These are phyloP conservation scores for Mesocricetus auratus DNA, from an alignment of 2,113 vertebrate species.

Conservation along the genomic window DNA sequence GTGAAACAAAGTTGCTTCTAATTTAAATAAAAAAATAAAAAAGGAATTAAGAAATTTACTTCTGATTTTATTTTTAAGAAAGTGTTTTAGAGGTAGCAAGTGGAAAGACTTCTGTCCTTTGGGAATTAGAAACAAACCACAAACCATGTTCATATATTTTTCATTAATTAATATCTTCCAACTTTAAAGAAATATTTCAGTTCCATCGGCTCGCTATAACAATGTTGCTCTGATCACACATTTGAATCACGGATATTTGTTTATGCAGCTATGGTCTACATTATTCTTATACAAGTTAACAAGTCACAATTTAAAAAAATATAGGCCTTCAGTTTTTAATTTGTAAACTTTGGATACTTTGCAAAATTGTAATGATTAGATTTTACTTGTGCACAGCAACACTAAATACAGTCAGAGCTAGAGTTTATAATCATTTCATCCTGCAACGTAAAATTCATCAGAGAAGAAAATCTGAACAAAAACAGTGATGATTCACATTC, in stretches of 20 bases:
- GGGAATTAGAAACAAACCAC: not conserved
- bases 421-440: constrained; percentile 55
- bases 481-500: constrained; percentile 74
- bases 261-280: constrained; percentile 78
- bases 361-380: constrained; percentile 56
- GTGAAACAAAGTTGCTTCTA: too few species aligned
- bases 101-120: not conserved
- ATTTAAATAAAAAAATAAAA: too few species aligned
- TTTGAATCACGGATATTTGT: constrained; percentile 81
- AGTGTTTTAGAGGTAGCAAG: not conserved
- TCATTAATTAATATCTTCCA: not conserved
- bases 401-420: constrained; percentile 64
- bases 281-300: constrained; percentile 82
- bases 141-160: not conserved
- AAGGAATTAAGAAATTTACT: constrained; percentile 4
- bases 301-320: constrained; percentile 82
- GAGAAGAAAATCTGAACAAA: constrained; percentile 76
- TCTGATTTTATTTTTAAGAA: constrained; percentile 15
- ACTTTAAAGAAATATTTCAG: constrained; percentile 33
- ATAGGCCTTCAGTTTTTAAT: constrained; percentile 4
- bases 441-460: constrained; percentile 72
- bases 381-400: not conserved
- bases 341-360: constrained; percentile 29
- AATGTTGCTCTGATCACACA: constrained; percentile 49
- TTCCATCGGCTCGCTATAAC: constrained; percentile 38